Evolutionary conservation across 2,888 invertebrate genomes (phyloP).

Genomic region (Plebejus anna): DNA sequence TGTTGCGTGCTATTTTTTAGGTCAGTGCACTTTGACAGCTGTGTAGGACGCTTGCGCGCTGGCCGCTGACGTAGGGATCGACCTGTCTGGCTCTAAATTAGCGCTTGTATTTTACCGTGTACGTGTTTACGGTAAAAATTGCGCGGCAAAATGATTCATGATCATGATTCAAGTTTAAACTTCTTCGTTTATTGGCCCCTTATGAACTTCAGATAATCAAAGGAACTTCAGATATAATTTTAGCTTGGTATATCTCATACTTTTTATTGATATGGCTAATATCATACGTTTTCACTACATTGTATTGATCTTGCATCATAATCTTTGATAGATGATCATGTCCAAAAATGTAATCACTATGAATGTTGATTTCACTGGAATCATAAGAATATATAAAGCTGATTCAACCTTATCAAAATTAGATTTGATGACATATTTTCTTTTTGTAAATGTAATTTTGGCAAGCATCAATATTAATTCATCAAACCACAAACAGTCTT

Average conservation of each 20-base stretch:
- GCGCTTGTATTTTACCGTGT: constrained; percentile 37
- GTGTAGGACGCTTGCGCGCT: constrained; percentile 65
- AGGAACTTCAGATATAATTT: not conserved
- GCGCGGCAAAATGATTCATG: constrained; percentile 40
- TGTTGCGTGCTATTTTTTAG: constrained; percentile 72
- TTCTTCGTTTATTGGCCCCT: not conserved
- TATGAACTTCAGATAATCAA: not conserved
- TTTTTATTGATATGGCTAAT: not conserved
- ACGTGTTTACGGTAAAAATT: constrained; percentile 46
- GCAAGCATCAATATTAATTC: not conserved
- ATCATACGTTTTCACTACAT: not conserved
- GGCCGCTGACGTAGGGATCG: constrained; percentile 72
- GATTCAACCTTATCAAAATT: not conserved
- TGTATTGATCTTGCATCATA: not conserved
- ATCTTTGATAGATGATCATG: not conserved
- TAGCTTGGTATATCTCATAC: not conserved
- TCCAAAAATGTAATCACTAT: not conserved
- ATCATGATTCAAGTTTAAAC: constrained; percentile 28
- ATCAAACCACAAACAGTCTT: too few species aligned
- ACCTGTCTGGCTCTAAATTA: constrained; percentile 69
- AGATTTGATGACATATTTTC: not conserved
- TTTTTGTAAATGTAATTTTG: not conserved
- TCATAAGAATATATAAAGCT: not conserved
- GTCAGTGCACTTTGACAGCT: constrained; percentile 74
- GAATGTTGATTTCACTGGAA: not conserved